These are phyloP conservation scores for Lithophane socia DNA, from an alignment of 2,888 invertebrate species.

Conservation along the genomic window DNA sequence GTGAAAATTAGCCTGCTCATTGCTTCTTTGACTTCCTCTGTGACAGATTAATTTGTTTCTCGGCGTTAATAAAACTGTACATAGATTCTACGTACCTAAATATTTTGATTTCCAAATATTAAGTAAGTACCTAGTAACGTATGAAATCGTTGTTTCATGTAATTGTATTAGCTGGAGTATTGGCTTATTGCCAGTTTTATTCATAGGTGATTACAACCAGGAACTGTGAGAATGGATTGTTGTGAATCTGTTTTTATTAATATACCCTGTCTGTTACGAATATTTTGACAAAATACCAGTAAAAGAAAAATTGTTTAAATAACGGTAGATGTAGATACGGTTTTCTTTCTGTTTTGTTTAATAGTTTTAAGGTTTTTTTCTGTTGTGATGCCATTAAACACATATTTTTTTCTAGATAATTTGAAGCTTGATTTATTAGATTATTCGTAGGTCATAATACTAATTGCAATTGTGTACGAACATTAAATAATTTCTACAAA, in stretches of 20 bases:
- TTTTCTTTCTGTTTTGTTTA: too few relatives aligned
- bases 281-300: not conserved
- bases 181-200: conserved; percentile 34
- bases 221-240: conserved; percentile 25
- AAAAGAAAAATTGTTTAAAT: too few relatives aligned
- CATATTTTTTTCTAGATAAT: too few relatives aligned
- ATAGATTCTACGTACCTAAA: not conserved
- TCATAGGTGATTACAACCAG: conserved; percentile 35
- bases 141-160: conserved; percentile 31
- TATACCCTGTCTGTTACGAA: not conserved
- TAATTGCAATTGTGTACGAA: not conserved
- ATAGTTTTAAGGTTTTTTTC: too few relatives aligned
- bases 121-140: conserved; percentile 2
- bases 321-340: too few relatives aligned
- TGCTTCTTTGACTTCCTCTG: not conserved
- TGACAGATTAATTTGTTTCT: too few relatives aligned
- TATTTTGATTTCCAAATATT: conserved; percentile 10
- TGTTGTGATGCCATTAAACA: too few relatives aligned
- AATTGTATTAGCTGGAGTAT: conserved; percentile 1
- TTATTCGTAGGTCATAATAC: not conserved
- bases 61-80: not conserved
- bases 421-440: not conserved
- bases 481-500: not conserved
- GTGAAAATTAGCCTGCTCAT: not conserved
- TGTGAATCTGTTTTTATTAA: conserved; percentile 14